A percentile compares a stretch with the other conserved stretches of the same genome.
phyloP scores from a whole-genome alignment of 2,888 invertebrate species.

The Xylota sylvarum region DNA sequence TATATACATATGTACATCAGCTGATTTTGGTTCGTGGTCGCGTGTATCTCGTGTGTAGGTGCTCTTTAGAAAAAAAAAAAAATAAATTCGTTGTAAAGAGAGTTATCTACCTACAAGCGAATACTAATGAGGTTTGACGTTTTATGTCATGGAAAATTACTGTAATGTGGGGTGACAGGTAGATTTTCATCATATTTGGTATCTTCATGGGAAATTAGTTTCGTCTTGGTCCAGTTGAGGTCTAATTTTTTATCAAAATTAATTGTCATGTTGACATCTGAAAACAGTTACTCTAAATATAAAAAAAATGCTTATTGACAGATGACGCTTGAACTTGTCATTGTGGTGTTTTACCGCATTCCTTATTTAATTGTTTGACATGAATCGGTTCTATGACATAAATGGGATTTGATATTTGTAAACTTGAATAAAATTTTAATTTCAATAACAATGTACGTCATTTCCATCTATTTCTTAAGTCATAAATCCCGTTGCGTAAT shows the following conservation, averaged over 20 bases:
- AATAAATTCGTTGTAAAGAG: slow-evolving; percentile 8
- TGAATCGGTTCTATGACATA: no score
- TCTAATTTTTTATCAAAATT: not conserved
- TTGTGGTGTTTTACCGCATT: no score
- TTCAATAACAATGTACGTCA: no score
- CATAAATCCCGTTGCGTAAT: no score
- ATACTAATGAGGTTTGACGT: slow-evolving; percentile 9
- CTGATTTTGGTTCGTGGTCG: slow-evolving; percentile 44
- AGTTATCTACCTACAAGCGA: not conserved
- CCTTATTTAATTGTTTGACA: no score
- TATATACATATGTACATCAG: slow-evolving; percentile 41
- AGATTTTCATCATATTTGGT: not conserved
- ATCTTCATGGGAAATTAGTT: not conserved
- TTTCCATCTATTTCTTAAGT: no score
- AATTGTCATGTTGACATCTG: not conserved
- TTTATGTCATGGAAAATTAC: slow-evolving; percentile 11
- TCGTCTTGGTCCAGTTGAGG: not conserved
- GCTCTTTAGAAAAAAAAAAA: not conserved
- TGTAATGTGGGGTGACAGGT: not conserved
- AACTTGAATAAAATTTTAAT: no score
- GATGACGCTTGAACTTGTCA: no score
- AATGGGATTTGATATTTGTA: no score
- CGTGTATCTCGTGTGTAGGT: not conserved
- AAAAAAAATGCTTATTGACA: no score
- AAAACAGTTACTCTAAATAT: no score